A percentile compares a stretch with the other conserved stretches of the same genome.
phyloP scores from a whole-genome alignment of 92 coral and sea anemone genomes.

The Umimayanthus kanabou region DNA sequence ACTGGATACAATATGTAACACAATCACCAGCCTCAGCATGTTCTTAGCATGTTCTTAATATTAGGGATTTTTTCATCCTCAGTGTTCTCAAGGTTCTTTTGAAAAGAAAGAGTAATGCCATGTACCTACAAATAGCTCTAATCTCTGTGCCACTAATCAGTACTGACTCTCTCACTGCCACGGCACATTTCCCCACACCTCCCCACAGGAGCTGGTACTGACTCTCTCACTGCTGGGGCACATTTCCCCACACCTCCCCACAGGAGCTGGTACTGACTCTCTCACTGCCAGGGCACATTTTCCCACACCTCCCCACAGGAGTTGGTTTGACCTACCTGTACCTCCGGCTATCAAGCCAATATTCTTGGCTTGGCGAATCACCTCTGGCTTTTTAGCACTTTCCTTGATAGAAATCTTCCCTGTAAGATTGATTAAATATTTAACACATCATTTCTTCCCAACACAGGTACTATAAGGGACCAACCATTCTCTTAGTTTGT shows the following conservation, averaged over 20 bases:
- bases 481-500: no score
- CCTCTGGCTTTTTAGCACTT: conserved; percentile 67
- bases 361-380: conserved; percentile 68
- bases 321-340: conserved; percentile 53
- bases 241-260: neutral
- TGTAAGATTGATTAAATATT: neutral
- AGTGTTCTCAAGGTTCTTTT: no score
- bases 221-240: no score
- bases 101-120: no score
- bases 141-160: no score
- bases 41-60: no score
- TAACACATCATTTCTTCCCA: no score
- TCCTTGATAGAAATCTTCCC: conserved; percentile 85
- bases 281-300: neutral
- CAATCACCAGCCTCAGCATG: no score
- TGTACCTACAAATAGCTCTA: no score
- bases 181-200: neutral
- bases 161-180: neutral
- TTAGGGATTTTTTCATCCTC: no score
- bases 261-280: neutral
- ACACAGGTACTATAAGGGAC: no score
- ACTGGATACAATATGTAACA: no score
- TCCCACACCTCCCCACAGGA: neutral
- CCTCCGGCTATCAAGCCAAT: conserved; percentile 98
- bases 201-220: neutral